Evolutionary conservation across 2,888 invertebrate species (phyloP).

Genomic region (Lacanobia wlatinum): DNA sequence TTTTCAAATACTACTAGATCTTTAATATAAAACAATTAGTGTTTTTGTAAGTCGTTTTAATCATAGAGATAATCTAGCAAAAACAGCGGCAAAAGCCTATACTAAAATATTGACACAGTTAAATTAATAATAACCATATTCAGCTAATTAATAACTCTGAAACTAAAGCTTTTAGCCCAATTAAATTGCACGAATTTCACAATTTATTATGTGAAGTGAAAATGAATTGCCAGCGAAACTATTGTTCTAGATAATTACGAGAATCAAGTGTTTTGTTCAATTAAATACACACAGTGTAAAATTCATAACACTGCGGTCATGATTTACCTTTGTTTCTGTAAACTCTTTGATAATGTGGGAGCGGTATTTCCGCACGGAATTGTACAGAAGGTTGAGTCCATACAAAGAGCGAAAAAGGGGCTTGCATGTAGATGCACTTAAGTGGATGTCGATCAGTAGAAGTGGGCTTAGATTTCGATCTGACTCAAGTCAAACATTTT

Average conservation of each 20-base stretch:
- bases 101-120: slow-evolving; percentile 21
- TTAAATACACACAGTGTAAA: slow-evolving; percentile 36
- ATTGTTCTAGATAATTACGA: slow-evolving; percentile 69
- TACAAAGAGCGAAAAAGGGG: neutral
- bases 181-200: slow-evolving; percentile 52
- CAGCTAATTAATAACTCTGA: slow-evolving; percentile 36
- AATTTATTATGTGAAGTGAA: slow-evolving; percentile 64
- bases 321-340: slow-evolving; percentile 35
- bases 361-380: neutral
- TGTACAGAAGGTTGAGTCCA: neutral
- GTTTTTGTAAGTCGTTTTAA: too few relatives aligned
- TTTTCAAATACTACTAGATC: too few relatives aligned
- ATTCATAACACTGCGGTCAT: slow-evolving; percentile 41
- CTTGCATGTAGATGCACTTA: too few relatives aligned
- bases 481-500: too few relatives aligned
- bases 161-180: slow-evolving; percentile 28
- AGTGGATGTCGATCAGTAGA: too few relatives aligned
- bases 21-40: too few relatives aligned
- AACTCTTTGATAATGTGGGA: slow-evolving; percentile 38
- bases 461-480: neutral
- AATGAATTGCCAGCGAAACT: slow-evolving; percentile 59
- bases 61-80: neutral
- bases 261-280: slow-evolving; percentile 61
- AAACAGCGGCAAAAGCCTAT: neutral
- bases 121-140: slow-evolving; percentile 23